phyloP scores from a whole-genome alignment of 1,140 invertebrate species.

The Elymnias hypermnestra region DNA sequence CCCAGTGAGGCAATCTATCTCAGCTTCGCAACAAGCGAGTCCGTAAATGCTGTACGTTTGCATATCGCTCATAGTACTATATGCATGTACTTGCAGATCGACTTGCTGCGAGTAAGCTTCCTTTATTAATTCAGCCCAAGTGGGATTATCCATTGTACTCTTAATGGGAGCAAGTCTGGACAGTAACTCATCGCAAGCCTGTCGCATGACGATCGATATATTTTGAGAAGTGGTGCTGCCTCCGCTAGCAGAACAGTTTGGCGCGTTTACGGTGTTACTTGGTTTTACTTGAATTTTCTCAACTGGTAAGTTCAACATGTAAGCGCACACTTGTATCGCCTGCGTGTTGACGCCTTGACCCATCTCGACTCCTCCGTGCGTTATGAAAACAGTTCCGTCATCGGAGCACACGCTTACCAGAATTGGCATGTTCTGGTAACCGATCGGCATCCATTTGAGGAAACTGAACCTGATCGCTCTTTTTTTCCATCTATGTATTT shows the following conservation, averaged over 20 bases:
- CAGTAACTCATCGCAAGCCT: constrained; percentile 79
- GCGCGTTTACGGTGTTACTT: constrained; percentile 30
- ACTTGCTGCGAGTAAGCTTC: constrained; percentile 74
- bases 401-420: constrained; percentile 84
- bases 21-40: constrained; percentile 80
- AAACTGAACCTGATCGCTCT: constrained; percentile 80
- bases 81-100: constrained; percentile 79
- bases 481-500: constrained; percentile 86
- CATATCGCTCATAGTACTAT: constrained; percentile 59
- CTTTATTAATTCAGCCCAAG: constrained; percentile 79
- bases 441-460: constrained; percentile 78
- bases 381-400: constrained; percentile 86
- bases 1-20: constrained; percentile 89
- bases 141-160: constrained; percentile 70
- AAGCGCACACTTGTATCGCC: constrained; percentile 84
- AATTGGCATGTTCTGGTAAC: constrained; percentile 75
- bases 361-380: constrained; percentile 87
- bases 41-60: constrained; percentile 79
- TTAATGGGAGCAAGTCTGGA: constrained; percentile 78
- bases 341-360: constrained; percentile 88
- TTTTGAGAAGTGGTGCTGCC: constrained; percentile 71
- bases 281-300: constrained; percentile 82
- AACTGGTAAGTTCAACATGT: constrained; percentile 82
- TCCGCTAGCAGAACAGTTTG: constrained; percentile 78
- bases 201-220: constrained; percentile 77